A percentile compares a stretch with the other conserved stretches of the same genome.
Evolutionary conservation across 1,140 invertebrate genomes (phyloP).

Genomic region (Solenopsis invicta): DNA sequence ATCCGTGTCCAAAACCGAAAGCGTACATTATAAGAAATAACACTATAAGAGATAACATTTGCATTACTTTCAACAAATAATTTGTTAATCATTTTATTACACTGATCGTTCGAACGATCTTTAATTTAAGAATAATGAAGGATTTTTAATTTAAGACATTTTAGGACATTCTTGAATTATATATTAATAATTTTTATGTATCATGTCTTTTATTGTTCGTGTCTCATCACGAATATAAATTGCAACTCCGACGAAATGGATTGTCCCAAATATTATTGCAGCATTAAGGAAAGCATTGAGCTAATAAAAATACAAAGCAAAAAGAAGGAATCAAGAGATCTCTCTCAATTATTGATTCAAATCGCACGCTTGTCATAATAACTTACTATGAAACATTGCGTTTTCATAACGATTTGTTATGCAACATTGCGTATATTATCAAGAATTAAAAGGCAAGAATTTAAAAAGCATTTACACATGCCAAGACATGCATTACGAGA

Average conservation of each 20-base stretch:
- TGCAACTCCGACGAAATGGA: constrained; percentile 18
- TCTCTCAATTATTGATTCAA: not conserved
- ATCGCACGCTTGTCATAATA: not conserved
- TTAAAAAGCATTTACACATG: constrained; percentile 33
- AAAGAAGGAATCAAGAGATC: not conserved
- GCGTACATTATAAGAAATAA: constrained; percentile 58
- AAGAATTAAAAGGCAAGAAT: not conserved
- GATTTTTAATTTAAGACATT: constrained; percentile 54
- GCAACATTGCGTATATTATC: not conserved
- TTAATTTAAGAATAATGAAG: constrained; percentile 51
- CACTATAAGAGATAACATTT: constrained; percentile 56
- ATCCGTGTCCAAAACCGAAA: constrained; percentile 61
- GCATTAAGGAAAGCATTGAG: constrained; percentile 15
- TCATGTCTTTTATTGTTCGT: constrained; percentile 39
- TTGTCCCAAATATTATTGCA: constrained; percentile 35
- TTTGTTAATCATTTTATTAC: constrained; percentile 55
- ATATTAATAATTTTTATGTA: constrained; percentile 54
- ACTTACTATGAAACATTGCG: not conserved
- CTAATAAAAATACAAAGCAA: constrained; percentile 10
- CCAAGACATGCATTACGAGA: constrained; percentile 13
- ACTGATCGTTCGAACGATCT: constrained; percentile 40
- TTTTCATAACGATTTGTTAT: not conserved
- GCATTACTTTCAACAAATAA: constrained; percentile 47
- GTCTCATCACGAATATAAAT: constrained; percentile 10
- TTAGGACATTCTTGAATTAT: constrained; percentile 54